These are phyloP conservation scores for Pipra filicauda DNA, from an alignment of 2,113 vertebrate species.

Conservation along the genomic window DNA sequence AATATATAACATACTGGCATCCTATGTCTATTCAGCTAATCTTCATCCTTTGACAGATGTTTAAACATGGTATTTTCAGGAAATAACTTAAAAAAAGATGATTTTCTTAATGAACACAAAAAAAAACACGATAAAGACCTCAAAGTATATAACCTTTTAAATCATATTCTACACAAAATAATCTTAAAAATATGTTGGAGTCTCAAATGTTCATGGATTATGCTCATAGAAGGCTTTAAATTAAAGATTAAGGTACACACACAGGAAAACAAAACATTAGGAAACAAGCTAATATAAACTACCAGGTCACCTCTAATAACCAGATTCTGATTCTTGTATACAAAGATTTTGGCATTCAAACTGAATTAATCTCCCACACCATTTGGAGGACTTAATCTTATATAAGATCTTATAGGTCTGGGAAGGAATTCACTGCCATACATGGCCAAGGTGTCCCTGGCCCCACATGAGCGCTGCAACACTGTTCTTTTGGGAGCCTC, in stretches of 20 bases:
- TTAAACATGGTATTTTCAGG: constrained; percentile 69
- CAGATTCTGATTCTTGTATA: background rate
- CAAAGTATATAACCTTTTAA: constrained; percentile 15
- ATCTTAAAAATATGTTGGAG: background rate
- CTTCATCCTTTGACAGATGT: constrained; percentile 69
- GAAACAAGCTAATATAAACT: background rate
- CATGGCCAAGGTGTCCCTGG: background rate
- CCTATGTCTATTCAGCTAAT: constrained; percentile 66
- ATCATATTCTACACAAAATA: background rate
- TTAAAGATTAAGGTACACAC: background rate
- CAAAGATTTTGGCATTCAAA: background rate
- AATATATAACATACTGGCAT: constrained; percentile 68
- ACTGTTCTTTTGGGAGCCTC: background rate
- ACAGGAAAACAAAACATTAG: background rate
- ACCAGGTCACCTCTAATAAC: background rate
- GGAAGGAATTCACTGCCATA: background rate
- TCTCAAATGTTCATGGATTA: background rate
- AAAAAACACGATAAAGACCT: constrained; percentile 55
- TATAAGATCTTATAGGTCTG: background rate
- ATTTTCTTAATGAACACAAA: constrained; percentile 66
- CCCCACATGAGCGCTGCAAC: background rate
- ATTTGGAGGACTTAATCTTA: background rate
- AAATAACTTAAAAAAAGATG: constrained; percentile 42
- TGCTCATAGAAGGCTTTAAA: background rate
- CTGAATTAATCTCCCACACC: background rate